phyloP scores from a whole-genome alignment of 2,888 invertebrate genomes.

The Plebejus anna region DNA sequence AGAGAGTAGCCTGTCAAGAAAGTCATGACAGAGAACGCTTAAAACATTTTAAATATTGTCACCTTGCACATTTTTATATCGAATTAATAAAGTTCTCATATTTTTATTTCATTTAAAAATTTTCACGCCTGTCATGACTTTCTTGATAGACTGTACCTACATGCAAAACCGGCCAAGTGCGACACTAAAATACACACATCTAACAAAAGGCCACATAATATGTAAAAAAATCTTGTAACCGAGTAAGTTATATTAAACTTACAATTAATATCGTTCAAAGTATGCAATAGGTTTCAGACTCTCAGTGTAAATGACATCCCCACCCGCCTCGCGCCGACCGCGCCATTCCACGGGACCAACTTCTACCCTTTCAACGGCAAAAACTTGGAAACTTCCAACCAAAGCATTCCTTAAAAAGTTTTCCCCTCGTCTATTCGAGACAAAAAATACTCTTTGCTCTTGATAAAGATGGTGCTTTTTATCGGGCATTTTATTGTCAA shows the following conservation, averaged over 20 bases:
- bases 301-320: background rate
- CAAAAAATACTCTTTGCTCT: background rate
- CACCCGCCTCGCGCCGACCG: background rate
- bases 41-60: no score
- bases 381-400: conserved; percentile 3
- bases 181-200: no score
- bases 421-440: background rate
- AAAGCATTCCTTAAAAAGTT: conserved; percentile 12
- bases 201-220: no score
- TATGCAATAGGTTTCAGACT: background rate
- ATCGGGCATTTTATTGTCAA: no score
- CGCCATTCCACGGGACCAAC: background rate
- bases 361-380: conserved; percentile 4
- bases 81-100: no score
- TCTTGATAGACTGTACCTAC: no score
- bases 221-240: background rate
- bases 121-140: no score
- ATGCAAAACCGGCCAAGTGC: no score
- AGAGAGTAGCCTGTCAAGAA: no score
- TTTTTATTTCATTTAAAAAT: no score
- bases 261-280: background rate
- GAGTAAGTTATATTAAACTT: background rate
- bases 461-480: background rate
- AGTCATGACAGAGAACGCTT: no score
- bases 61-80: no score